Percentiles rank a stretch among this genome's conserved stretches.
These are phyloP conservation scores for Rhodophaea formosa DNA, from an alignment of 2,888 invertebrate species.

Conservation along the genomic window DNA sequence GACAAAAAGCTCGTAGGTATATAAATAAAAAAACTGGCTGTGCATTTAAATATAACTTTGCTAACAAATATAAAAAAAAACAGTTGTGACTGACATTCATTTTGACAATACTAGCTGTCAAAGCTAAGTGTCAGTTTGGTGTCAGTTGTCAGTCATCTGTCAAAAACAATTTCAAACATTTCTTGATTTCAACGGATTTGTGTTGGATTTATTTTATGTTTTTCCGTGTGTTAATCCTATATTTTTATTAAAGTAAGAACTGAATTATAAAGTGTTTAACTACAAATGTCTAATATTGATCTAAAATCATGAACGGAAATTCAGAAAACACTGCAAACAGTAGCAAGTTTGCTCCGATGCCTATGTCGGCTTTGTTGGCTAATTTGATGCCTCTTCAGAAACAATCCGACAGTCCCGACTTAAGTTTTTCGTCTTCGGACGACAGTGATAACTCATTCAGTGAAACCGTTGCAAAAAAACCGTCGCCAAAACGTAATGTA, in stretches of 20 bases:
- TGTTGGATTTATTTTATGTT: slow-evolving; percentile 12
- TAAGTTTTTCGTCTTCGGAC: slow-evolving; percentile 55
- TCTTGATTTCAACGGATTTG: slow-evolving; percentile 24
- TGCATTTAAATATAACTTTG: too few relatives aligned
- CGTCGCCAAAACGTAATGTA: slow-evolving; percentile 36
- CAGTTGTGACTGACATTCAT: too few relatives aligned
- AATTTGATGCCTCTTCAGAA: slow-evolving; percentile 60
- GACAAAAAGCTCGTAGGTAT: too few relatives aligned
- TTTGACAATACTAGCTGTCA: too few relatives aligned
- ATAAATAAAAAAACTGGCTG: too few relatives aligned
- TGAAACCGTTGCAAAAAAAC: slow-evolving; percentile 51
- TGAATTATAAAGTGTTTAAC: not conserved
- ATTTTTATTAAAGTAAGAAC: not conserved
- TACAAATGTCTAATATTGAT: not conserved
- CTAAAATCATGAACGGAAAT: slow-evolving; percentile 55
- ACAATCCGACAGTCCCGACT: slow-evolving; percentile 49
- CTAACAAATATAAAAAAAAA: not conserved
- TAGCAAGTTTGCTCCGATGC: slow-evolving; percentile 71
- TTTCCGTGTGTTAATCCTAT: not conserved
- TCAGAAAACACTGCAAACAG: slow-evolving; percentile 66
- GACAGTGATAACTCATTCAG: slow-evolving; percentile 61
- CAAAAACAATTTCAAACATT: slow-evolving; percentile 14
- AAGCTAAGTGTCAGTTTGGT: slow-evolving; percentile 5
- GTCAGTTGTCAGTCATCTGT: slow-evolving; percentile 1
- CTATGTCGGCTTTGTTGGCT: slow-evolving; percentile 69